Conservation (phyloP, 2,113 vertebrate species). For the Heterotis niloticus region DNA sequence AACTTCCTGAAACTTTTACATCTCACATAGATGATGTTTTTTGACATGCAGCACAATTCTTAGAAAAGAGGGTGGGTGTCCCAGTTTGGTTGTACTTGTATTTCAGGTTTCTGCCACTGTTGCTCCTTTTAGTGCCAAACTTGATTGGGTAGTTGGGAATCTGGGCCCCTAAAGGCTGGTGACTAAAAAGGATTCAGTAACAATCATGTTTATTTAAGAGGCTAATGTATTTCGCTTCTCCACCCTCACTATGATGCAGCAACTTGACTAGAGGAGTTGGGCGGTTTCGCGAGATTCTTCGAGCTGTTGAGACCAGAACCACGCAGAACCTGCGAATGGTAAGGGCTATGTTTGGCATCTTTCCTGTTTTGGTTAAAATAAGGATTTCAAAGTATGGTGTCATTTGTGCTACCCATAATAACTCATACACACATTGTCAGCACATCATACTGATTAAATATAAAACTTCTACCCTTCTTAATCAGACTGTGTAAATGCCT, state of each 20-base stretch:
- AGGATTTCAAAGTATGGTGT: too few relatives aligned
- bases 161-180: neutral
- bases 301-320: constrained; percentile 92
- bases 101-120: constrained; percentile 45
- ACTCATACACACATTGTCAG: too few relatives aligned
- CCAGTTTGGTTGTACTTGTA: neutral
- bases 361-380: neutral
- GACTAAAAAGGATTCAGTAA: neutral
- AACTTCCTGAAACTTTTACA: too few relatives aligned
- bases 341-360: constrained; percentile 44
- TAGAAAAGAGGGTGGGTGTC: neutral
- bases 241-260: constrained; percentile 55
- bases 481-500: too few relatives aligned
- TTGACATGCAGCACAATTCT: neutral
- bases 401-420: too few relatives aligned
- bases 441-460: too few relatives aligned
- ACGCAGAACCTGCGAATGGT: constrained; percentile 98
- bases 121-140: constrained; percentile 14
- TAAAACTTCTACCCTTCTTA: too few relatives aligned
- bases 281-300: constrained; percentile 91
- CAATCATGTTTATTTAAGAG: neutral
- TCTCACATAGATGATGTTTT: too few relatives aligned
- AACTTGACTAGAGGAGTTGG: constrained; percentile 92
- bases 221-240: neutral
- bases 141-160: neutral